Evolutionary conservation across 2,113 vertebrate genomes (phyloP), one percentile per base, ranked within the genome.

Genomic region (Myotis davidii): DNA sequence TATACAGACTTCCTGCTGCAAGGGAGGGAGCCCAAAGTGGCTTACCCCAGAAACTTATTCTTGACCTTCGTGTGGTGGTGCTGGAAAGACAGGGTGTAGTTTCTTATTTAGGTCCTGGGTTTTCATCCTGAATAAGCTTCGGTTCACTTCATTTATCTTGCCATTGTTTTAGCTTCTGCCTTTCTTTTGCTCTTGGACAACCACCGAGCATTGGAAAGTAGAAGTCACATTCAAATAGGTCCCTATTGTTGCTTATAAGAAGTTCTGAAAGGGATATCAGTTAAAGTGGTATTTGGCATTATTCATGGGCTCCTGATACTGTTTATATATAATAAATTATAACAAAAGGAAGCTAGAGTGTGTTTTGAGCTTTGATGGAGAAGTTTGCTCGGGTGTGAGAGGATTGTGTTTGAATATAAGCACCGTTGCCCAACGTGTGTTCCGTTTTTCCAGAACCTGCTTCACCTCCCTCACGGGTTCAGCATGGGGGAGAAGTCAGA

Each of bases 401-500:
- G 42, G 11, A 79, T 61, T n/a, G 39, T 37, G 64, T 61, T 64
- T 13, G 20, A 54, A 76, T 25, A 48, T 70, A 48, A 74, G 39
- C 42, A 85, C 59, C 34, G 12, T 39, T 45, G 54, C 37, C 20
- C 85, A 32, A 87, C 5, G 6, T 78, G 9, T 87, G 82, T 94
- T 97, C 89, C 88, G 27, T 1, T 93, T 85, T 76, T 16, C 73
- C 42, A 93, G 48, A 34, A 14, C 27, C 32, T 78, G 88, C 84
- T 74, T 94, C 74, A 9, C 64, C 27, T 67, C 27, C 48, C 94
- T 61, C 48, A 77, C 93, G 95, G 59, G 56, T 42, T 45, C 52
- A 92, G 16, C 70, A 98, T 98, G 98, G 98, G 97, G 64, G 98
- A 98, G 37, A 97, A 96, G 79, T 94, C 97, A 56, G 97, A 97